phyloP scores from a whole-genome alignment of 2,888 invertebrate genomes.

The Cecidostiba fungosa region DNA sequence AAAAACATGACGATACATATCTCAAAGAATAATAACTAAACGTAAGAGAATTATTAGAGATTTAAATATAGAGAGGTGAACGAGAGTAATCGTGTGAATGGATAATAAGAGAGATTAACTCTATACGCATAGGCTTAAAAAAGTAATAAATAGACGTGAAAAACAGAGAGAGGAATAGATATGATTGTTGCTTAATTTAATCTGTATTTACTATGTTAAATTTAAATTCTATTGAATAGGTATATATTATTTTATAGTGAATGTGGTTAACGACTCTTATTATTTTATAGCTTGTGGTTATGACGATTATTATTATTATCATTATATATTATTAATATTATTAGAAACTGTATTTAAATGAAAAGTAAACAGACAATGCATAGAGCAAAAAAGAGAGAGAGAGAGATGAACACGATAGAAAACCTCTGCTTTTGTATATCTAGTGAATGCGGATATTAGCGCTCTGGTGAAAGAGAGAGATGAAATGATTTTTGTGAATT shows the following conservation, averaged over 20 bases:
- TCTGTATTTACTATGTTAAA: constrained; percentile 78
- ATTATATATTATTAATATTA: constrained; percentile 67
- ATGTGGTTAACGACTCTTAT: constrained; percentile 67
- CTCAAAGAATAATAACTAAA: constrained; percentile 80
- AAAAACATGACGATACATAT: constrained; percentile 79
- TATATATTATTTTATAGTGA: constrained; percentile 72
- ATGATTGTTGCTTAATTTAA: constrained; percentile 79
- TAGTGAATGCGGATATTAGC: constrained; percentile 60
- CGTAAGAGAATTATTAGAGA: constrained; percentile 74
- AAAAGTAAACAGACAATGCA: constrained; percentile 41
- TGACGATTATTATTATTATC: constrained; percentile 63
- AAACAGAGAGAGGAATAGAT: constrained; percentile 64
- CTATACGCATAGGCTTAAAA: constrained; percentile 61
- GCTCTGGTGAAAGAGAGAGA: constrained; percentile 1
- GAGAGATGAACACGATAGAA: constrained; percentile 51
- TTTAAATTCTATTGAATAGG: constrained; percentile 79
- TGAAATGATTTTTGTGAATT: constrained; percentile 51
- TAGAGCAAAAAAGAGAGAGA: constrained; percentile 57
- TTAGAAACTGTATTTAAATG: constrained; percentile 72
- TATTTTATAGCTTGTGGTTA: constrained; percentile 67
- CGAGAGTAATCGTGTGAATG: constrained; percentile 54
- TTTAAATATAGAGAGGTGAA: constrained; percentile 55
- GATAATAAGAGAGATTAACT: constrained; percentile 63
- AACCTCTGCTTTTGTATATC: constrained; percentile 62
- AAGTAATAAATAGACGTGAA: constrained; percentile 44